phyloP scores from a whole-genome alignment of 2,797 vertebrate species.

The Karalla daura region DNA sequence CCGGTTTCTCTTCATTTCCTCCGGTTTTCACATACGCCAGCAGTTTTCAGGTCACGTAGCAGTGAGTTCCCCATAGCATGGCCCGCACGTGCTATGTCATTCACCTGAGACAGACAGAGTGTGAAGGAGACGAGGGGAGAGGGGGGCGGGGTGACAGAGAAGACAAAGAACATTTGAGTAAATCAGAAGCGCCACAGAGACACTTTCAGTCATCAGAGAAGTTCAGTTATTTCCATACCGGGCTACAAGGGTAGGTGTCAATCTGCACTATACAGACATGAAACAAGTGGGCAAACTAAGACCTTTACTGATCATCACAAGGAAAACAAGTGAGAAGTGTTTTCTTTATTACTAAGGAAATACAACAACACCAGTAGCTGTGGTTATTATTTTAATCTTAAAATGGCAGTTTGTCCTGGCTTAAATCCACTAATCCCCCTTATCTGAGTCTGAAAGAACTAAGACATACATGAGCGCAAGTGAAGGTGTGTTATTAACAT shows the following conservation, averaged over 20 bases:
- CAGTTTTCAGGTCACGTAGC: conserved; percentile 22
- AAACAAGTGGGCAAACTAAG: neutral
- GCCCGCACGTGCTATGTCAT: conserved; percentile 11
- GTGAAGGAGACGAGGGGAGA: neutral
- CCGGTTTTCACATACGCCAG: conserved; percentile 28
- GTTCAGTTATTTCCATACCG: conserved; percentile 10
- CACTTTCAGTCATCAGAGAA: neutral
- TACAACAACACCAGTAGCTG: neutral
- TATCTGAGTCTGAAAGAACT: neutral
- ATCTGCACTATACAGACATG: neutral
- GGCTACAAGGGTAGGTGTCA: too few relatives aligned
- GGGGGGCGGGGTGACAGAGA: conserved; percentile 13
- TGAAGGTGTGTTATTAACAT: neutral
- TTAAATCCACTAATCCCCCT: neutral
- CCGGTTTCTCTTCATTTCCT: conserved; percentile 32
- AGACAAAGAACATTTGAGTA: conserved; percentile 34
- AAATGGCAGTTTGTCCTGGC: neutral
- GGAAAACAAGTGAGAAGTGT: neutral
- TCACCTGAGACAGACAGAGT: conserved; percentile 58
- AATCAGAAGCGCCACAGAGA: conserved; percentile 3
- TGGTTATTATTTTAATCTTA: neutral
- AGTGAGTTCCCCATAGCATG: neutral
- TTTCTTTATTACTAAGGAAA: too few relatives aligned
- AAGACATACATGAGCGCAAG: neutral
- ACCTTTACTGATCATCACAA: neutral